Evolutionary conservation across 1,140 invertebrate species (phyloP), one percentile per base, ranked within the genome.

Genomic region (Drosophila asahinai): DNA sequence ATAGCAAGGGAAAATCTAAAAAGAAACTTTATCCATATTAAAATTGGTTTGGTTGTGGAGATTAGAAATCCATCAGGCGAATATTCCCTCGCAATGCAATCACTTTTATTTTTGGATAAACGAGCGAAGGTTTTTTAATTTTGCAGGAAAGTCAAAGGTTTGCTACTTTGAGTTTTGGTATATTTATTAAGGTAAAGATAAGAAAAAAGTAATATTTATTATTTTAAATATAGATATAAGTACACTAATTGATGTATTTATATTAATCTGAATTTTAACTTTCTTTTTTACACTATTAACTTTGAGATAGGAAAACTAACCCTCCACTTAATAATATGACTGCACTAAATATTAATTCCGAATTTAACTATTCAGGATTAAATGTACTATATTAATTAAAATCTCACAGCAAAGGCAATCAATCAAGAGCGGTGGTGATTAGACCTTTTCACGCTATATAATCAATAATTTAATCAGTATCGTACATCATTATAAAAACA

Each of bases 1-100:
- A 86, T 62, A 66, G 75, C 79, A 62, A 42, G 38, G 40, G 55
- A 48, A 76, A 58, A 54, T 49, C 30, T 15, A 61, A 76, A 74
- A 19, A 22, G 27, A 27, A 27, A 9, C 45, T n/a, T 42, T 45
- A 36, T 59, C 27, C 17, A 43, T 73, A 51, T 72, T 73, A 17
- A 51, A 60, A 51, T 73, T 38, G n/a, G n/a, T 27, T 43, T 17
- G 67, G n/a, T 15, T 73, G 54, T 61, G 67, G 30, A 48, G 67
- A 43, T 73, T 73, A 61, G 38, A 61, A 51, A 36, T 60, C 22
- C 70, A 73, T 73, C 42, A 73, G 12, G 11, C 2, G 11, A 30
- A 45, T 36, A 59, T 49, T 5, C 14, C 17, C 3, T 27, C 0
- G 15, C 27, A 27, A 11, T 40, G 25, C 19, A 33, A 36, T 38